phyloP scores from a whole-genome alignment of 1,140 invertebrate species.

The Meteorus sp. region DNA sequence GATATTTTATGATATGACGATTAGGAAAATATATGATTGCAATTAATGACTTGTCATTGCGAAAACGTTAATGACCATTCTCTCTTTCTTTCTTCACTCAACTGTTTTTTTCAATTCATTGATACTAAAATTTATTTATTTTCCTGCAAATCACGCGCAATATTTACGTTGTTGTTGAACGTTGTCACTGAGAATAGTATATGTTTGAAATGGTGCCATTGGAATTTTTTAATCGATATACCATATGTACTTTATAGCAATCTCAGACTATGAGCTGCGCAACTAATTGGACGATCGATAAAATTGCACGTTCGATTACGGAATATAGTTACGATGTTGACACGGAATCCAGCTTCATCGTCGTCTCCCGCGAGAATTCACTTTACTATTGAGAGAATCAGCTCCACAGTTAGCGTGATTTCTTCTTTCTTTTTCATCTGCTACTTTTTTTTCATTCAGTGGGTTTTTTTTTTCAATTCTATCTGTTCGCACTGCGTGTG shows the following conservation, averaged over 20 bases:
- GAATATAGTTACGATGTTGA: constrained; percentile 26
- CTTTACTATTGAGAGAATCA: not conserved
- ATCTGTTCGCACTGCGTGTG: constrained; percentile 15
- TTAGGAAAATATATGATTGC: too few species aligned
- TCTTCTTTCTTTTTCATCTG: constrained; percentile 1
- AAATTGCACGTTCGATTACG: constrained; percentile 26
- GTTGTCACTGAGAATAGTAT: too few species aligned
- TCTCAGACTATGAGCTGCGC: not conserved
- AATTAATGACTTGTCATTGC: too few species aligned
- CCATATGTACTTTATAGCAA: not conserved
- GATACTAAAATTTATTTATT: not conserved
- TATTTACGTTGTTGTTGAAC: constrained; percentile 6
- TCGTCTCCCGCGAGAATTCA: constrained; percentile 20
- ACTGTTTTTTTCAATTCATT: too few species aligned
- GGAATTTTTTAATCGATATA: constrained; percentile 22
- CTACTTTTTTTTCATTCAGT: not conserved
- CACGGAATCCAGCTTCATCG: constrained; percentile 21
- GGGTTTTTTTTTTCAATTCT: constrained; percentile 13
- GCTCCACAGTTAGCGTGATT: not conserved
- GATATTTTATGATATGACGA: too few species aligned
- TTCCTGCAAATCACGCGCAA: not conserved
- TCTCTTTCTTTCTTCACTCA: constrained; percentile 27
- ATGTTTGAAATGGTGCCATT: not conserved
- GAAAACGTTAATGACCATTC: too few species aligned
- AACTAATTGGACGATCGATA: constrained; percentile 25